These are phyloP conservation scores for Pseudomyrmex gracilis DNA, from an alignment of 1,140 invertebrate genomes.

Conservation along the genomic window DNA sequence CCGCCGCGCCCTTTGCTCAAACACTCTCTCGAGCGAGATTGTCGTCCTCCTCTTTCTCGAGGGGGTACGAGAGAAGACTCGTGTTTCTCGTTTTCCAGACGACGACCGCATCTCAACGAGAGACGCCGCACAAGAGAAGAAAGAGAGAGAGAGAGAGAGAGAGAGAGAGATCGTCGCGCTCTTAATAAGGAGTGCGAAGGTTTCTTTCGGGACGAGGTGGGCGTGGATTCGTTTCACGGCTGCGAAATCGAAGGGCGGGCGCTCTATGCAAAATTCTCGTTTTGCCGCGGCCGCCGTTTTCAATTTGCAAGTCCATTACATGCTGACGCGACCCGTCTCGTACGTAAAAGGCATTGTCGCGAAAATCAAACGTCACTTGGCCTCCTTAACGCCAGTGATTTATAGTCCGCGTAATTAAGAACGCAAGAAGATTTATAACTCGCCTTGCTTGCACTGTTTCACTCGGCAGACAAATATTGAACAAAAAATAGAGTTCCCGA, in stretches of 20 bases:
- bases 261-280: slow-evolving; percentile 45
- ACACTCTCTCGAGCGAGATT: neutral
- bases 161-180: slow-evolving; percentile 5
- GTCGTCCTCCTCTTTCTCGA: neutral
- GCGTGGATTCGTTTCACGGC: slow-evolving; percentile 72
- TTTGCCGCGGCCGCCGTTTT: slow-evolving; percentile 35
- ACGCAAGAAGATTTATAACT: neutral
- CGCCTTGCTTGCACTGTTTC: neutral
- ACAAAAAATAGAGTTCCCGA: too few species aligned
- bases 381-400: slow-evolving; percentile 21
- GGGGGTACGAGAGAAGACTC: neutral
- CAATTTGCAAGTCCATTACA: slow-evolving; percentile 54
- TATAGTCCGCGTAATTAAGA: neutral
- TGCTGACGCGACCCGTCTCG: slow-evolving; percentile 22
- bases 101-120: slow-evolving; percentile 22
- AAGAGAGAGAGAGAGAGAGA: too few species aligned
- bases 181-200: slow-evolving; percentile 72
- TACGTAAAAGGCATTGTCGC: slow-evolving; percentile 20
- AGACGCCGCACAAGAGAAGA: slow-evolving; percentile 1
- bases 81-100: slow-evolving; percentile 60
- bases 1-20: slow-evolving; percentile 59
- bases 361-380: slow-evolving; percentile 46
- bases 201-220: slow-evolving; percentile 49
- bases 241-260: slow-evolving; percentile 52
- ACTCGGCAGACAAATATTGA: neutral